Percentiles rank a stretch among this genome's conserved stretches.
Evolutionary conservation across 2,797 vertebrate genomes (phyloP).

Genomic region (Cuculus canorus): DNA sequence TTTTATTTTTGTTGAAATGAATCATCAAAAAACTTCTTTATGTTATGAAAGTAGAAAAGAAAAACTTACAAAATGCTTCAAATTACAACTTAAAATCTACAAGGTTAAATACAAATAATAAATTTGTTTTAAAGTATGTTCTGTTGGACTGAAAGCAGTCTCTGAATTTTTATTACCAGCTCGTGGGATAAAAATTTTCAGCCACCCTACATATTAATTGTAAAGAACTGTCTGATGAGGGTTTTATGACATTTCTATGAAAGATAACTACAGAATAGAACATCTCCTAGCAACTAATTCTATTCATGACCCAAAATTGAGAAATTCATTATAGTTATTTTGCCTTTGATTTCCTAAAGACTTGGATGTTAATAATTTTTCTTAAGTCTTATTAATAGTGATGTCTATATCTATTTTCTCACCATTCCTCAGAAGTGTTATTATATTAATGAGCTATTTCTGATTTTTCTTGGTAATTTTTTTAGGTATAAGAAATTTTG

Average conservation of each 20-base stretch:
- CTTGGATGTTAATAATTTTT: not conserved
- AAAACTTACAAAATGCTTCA: not conserved
- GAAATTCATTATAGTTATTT: not conserved
- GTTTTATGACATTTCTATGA: not conserved
- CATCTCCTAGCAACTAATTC: not conserved
- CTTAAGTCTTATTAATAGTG: not conserved
- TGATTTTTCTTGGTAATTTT: not conserved
- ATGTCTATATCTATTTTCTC: not conserved
- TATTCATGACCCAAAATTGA: not conserved
- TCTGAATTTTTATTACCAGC: not conserved
- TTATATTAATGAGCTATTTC: not conserved
- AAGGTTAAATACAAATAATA: not conserved
- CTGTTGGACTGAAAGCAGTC: not conserved
- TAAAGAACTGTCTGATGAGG: not conserved
- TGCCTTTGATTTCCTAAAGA: not conserved
- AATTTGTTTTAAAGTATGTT: not conserved
- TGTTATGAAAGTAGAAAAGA: not conserved
- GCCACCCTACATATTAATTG: not conserved
- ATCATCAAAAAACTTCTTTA: not conserved
- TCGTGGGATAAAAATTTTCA: not conserved
- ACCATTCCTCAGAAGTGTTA: not conserved
- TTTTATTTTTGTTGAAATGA: not conserved
- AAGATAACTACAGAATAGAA: not conserved
- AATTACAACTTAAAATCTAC: not conserved
- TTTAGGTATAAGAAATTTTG: not conserved